Evolutionary conservation across 2,113 vertebrate genomes (phyloP), one percentile per base, ranked within the genome.

Genomic region (Hystrix cristata): DNA sequence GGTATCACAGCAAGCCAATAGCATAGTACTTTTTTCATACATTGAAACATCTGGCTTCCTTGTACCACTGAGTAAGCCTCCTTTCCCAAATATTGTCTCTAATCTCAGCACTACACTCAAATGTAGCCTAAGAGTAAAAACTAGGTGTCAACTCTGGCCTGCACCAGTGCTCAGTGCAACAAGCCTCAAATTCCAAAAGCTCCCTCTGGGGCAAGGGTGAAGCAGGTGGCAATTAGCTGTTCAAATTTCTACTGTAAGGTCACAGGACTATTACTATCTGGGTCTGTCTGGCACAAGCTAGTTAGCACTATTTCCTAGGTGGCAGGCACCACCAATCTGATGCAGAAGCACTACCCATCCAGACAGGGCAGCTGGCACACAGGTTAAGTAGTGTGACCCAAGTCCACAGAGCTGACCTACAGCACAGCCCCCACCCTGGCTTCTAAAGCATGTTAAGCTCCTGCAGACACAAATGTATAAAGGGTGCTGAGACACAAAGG

Each of bases 401-500:
- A 19, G 34, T n/a, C 8, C 29, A 23, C 15, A 13, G 34, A 59
- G 34, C 59, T 23, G 34, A 18, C 1, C 46, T 6, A 29, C 0
- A 43, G 38, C 83, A 69, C 21, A 72, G 59, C 81, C 29, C 43
- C 59, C 6, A 23, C 13, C 38, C 18, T 15, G 62, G 34, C 9
- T 25, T 46, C 38, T 29, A 60, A 51, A 0, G 11, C 2, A 9
- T 31, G 19, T 48, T 38, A 8, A 85, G 31, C 62, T 57, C 29
- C 64, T 1, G 5, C 14, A 71, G 29, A 57, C 21, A 3, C 1
- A 38, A 23, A 1, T 21, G 48, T 46, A 62, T 10, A 87, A 43
- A 6, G 8, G 46, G 23, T 31, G 19, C 76, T 4, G 0, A 19
- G 57, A 81, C 27, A 7, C 0, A 0, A 71, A 25, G 4, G 21